Evolutionary conservation across 2,113 vertebrate genomes (phyloP).

Genomic region (Lagopus leucura): DNA sequence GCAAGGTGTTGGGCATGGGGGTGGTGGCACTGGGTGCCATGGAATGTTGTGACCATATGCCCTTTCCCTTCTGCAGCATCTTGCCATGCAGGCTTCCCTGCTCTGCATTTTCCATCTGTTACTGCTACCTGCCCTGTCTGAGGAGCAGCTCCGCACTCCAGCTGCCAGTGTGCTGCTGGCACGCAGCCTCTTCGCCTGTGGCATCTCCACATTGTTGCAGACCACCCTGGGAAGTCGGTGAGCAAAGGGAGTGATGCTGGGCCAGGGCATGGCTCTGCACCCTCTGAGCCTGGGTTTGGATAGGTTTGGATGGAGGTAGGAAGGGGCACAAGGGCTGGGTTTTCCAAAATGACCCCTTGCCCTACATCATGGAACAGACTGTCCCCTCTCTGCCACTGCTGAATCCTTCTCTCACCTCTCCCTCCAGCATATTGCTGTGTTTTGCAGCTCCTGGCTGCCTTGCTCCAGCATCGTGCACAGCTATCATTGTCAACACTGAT

Average conservation of each 20-base stretch:
- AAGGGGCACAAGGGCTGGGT: background rate
- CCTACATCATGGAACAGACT: background rate
- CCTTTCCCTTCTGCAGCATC: conserved; percentile 70
- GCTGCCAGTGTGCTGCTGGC: conserved; percentile 75
- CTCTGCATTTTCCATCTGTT: conserved; percentile 79
- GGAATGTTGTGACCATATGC: rapidly evolving
- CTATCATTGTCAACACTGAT: rapidly evolving
- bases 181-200: conserved; percentile 82
- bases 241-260: background rate
- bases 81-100: conserved; percentile 81
- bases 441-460: background rate
- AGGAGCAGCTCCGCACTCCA: conserved; percentile 24
- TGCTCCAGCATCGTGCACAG: background rate
- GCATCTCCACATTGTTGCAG: conserved; percentile 82
- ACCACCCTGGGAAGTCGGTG: conserved; percentile 84
- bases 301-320: background rate
- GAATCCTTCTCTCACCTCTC: background rate
- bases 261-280: background rate
- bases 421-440: background rate
- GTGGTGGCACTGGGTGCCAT: background rate
- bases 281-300: background rate
- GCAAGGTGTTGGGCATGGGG: background rate
- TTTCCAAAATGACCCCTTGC: background rate
- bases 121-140: conserved; percentile 65
- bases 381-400: background rate